Evolutionary conservation across 2,888 invertebrate genomes (phyloP), one percentile per base, ranked within the genome.

Genomic region (Orchesellides sinensis): DNA sequence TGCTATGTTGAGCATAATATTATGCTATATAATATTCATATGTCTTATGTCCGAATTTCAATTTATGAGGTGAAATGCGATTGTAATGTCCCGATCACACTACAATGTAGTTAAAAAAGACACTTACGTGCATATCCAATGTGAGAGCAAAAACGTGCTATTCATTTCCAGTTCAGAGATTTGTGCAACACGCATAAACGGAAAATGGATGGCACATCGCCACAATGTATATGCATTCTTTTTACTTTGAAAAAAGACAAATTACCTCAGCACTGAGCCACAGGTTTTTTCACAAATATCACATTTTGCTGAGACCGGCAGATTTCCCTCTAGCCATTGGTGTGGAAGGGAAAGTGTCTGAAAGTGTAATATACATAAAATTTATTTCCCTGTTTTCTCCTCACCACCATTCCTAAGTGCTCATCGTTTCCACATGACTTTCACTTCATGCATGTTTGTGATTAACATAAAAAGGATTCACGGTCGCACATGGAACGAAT

Each of bases 241-340:
- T n/a, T n/a, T n/a, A n/a, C n/a, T n/a, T 27, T 45, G 29, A 17
- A 40, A n/a, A n/a, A n/a, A 23, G 52, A 74, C 66, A 45, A 45
- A 12, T 70, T 90, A 96, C 93, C 96, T 94, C 85, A 98, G 92
- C 74, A 98, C 98, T 79, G 98, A 98, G 79, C 98, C 98, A 91
- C 98, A 98, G 8, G 96, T 98, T 91, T 97, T 97, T 90, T 98
- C 98, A 91, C 98, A 99, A 83, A 96, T 93, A 86, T 93, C 93
- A 90, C 98, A 99, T 90, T 96, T 95, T 83, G 98, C 95, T 77
- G 97, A 96, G 75, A 98, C 98, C 2, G 98, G 97, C 86, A 98
- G 92, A 91, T 98, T 98, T 49, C 98, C 98, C 90, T 98, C 98
- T 92, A 98, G 93, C 98, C 98, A 99, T 90, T 99, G 98, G 91